phyloP scores from a whole-genome alignment of 2,888 invertebrate genomes.

The Synanthedon tipuliformis region DNA sequence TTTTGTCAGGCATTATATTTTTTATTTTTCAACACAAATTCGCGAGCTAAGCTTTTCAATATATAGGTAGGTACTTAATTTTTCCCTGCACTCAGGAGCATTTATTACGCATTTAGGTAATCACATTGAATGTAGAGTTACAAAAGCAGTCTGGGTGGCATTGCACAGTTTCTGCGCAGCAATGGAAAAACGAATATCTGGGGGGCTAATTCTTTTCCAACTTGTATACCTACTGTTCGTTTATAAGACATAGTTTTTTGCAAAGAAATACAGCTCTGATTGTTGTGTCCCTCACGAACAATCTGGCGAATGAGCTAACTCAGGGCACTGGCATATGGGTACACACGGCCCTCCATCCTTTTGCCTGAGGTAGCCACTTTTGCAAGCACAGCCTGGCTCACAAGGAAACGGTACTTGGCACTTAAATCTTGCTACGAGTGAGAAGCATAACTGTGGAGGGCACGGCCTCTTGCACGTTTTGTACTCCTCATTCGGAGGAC shows the following conservation, averaged over 20 bases:
- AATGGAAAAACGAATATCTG: slow-evolving; percentile 16
- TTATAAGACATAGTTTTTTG: not conserved
- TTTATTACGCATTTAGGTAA: not conserved
- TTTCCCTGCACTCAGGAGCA: too few species aligned
- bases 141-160: slow-evolving; percentile 17
- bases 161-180: slow-evolving; percentile 5
- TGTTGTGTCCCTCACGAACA: slow-evolving; percentile 6
- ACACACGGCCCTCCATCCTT: slow-evolving; percentile 9
- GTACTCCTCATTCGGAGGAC: slow-evolving; percentile 15
- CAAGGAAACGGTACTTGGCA: slow-evolving; percentile 10
- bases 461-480: slow-evolving; percentile 15
- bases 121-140: slow-evolving; percentile 10
- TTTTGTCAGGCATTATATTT: too few species aligned
- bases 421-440: slow-evolving; percentile 10
- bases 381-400: slow-evolving; percentile 17
- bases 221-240: slow-evolving; percentile 10
- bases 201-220: slow-evolving; percentile 18
- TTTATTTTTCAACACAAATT: too few species aligned
- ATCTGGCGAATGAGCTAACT: slow-evolving; percentile 6
- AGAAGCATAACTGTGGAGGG: slow-evolving; percentile 19
- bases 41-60: too few species aligned
- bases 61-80: too few species aligned
- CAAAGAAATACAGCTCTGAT: not conserved
- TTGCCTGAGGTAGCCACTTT: slow-evolving; percentile 11
- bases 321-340: slow-evolving; percentile 9